These are phyloP conservation scores for Megalurothrips usitatus DNA, from an alignment of 2,888 invertebrate genomes.

Conservation along the genomic window DNA sequence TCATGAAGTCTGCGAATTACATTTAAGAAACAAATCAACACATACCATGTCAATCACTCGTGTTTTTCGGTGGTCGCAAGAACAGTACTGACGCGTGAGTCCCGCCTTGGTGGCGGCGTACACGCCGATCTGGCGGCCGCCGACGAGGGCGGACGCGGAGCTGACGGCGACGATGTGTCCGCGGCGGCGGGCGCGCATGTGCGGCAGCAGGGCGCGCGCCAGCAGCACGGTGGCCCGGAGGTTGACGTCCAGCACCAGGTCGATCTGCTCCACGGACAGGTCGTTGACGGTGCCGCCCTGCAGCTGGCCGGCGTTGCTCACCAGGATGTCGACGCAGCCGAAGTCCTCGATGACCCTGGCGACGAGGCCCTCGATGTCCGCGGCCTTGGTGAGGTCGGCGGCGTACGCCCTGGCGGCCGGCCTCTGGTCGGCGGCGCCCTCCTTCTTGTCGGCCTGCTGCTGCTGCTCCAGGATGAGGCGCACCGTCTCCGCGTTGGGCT, in stretches of 20 bases:
- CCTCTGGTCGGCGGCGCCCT: not conserved
- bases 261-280: not conserved
- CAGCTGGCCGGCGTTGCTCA: not conserved
- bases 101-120: conserved; percentile 13
- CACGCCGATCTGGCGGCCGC: not conserved
- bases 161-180: not conserved
- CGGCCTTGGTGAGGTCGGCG: not conserved
- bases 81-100: not conserved
- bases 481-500: conserved; percentile 5
- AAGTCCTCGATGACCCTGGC: not conserved
- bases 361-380: not conserved
- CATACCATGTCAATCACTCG: too few relatives aligned
- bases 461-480: not conserved
- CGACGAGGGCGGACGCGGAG: not conserved
- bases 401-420: not conserved
- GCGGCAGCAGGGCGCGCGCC: not conserved
- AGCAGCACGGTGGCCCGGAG: not conserved
- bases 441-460: not conserved
- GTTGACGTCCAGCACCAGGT: conserved; percentile 8
- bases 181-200: not conserved
- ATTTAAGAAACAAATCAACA: too few relatives aligned
- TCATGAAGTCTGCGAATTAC: not conserved
- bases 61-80: too few relatives aligned
- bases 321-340: not conserved
- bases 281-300: not conserved